Evolutionary conservation across 2,797 vertebrate genomes (phyloP).

Genomic region (Odontamblyopus lacepedii): DNA sequence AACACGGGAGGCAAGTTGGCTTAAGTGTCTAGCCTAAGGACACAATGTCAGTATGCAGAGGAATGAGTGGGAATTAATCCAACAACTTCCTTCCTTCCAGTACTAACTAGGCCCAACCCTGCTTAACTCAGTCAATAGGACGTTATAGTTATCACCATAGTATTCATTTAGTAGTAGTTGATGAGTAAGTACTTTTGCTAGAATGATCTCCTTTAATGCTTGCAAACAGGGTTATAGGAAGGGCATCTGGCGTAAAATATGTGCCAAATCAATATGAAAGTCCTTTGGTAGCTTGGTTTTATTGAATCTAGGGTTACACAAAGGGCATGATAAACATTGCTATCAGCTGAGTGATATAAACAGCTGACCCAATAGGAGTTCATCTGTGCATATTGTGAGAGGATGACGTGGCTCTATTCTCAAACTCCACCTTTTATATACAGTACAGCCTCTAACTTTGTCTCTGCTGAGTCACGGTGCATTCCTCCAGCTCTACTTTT

Average conservation of each 20-base stretch:
- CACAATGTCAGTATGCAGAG: too few species aligned
- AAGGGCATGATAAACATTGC: background rate
- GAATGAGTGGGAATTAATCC: too few species aligned
- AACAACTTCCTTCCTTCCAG: too few species aligned
- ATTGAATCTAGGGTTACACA: background rate
- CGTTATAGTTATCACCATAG: too few species aligned
- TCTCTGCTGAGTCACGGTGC: constrained; percentile 58
- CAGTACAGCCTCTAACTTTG: constrained; percentile 16
- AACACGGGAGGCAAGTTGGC: too few species aligned
- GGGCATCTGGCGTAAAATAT: background rate
- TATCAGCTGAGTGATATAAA: constrained; percentile 1
- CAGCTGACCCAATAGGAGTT: constrained; percentile 7
- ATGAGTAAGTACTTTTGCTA: too few species aligned
- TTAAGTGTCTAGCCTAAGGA: too few species aligned
- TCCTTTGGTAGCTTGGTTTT: background rate
- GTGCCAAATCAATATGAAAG: background rate
- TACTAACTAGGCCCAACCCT: too few species aligned
- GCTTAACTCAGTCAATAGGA: too few species aligned
- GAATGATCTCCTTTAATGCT: too few species aligned
- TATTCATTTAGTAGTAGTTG: too few species aligned
- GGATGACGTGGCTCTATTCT: constrained; percentile 34
- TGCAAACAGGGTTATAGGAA: too few species aligned
- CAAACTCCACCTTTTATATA: constrained; percentile 46
- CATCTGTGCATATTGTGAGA: constrained; percentile 13
- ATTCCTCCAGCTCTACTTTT: constrained; percentile 38